These are phyloP conservation scores for Drosophila ohnishii DNA, from an alignment of 1,140 invertebrate genomes.

Conservation along the genomic window DNA sequence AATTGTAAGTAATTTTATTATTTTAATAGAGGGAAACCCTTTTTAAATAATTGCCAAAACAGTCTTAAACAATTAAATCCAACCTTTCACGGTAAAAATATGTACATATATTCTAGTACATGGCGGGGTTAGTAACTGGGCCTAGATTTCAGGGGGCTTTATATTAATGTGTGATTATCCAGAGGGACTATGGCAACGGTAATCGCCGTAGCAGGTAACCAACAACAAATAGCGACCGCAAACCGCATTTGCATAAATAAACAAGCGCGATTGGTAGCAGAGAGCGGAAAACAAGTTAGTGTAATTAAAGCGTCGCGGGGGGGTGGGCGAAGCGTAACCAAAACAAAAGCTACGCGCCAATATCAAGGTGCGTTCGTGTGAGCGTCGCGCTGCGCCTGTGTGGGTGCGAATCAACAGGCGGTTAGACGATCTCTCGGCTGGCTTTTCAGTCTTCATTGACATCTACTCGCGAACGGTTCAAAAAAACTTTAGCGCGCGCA, in stretches of 20 bases:
- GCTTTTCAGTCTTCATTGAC: conserved; percentile 60
- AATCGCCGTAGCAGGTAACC: conserved; percentile 4
- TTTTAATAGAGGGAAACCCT: neutral
- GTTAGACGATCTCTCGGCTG: conserved; percentile 50
- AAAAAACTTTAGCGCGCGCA: conserved; percentile 58
- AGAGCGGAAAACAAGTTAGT: conserved; percentile 41
- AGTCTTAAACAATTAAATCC: neutral
- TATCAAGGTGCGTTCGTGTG: conserved; percentile 3
- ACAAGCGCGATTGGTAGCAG: conserved; percentile 35
- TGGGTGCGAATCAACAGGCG: conserved; percentile 68
- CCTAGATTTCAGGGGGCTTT: neutral
- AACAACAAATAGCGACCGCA: conserved; percentile 4
- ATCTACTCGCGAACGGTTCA: conserved; percentile 63
- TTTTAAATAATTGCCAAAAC: neutral
- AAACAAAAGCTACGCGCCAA: conserved; percentile 37
- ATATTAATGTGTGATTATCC: neutral
- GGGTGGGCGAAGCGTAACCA: conserved; percentile 28
- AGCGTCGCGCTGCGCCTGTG: conserved; percentile 35
- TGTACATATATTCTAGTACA: neutral
- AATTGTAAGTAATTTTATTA: no score
- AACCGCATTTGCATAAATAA: conserved; percentile 31
- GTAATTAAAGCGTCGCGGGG: conserved; percentile 27
- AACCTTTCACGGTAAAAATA: neutral
- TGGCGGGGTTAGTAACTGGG: neutral
- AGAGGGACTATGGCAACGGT: conserved; percentile 1